Evolutionary conservation across 2,888 invertebrate species (phyloP), one percentile per base, ranked within the genome.

Genomic region (Eilema caniola): DNA sequence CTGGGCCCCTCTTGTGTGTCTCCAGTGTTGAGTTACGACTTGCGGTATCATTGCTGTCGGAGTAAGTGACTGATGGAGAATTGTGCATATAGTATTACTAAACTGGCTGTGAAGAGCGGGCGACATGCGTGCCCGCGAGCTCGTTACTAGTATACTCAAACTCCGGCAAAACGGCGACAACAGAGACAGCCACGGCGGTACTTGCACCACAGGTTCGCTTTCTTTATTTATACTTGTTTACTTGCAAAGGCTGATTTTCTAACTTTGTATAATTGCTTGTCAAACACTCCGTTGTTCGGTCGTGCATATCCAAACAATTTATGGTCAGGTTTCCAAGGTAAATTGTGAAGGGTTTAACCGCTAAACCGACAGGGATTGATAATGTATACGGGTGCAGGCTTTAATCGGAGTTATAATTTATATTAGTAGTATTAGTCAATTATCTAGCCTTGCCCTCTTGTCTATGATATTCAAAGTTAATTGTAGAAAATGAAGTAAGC

Each of bases 141-240:
- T 89, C 90, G 87, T 87, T 90, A 88, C 88, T 93, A 93, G 91
- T 83, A 86, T 79, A 81, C 82, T 76, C 83, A 79, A 85, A 91
- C 85, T 90, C 87, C 90, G 85, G 85, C 94, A 95, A 92, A 84
- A 95, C 95, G 95, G 95, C 94, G 88, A 86, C 92, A 78, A 88
- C 91, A 80, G 91, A 91, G 83, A 82, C 92, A 82, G 89, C 88
- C 76, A 73, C 83, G 77, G 84, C 90, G 88, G 91, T 88, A 87
- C 92, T 91, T 81, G 91, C 92, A 88, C 91, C 92, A 90, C 92
- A 94, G 94, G 93, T 94, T 89, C 76, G 88, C 85, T 83, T 84
- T 83, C 75, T 71, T 80, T 74, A 73, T 69, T 56, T 72, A 69
- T 72, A 79, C 73, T 76, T 72, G 75, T 75, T 80, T 78, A 74